Evolutionary conservation across 2,797 vertebrate species (phyloP).

Genomic region (Danio albolineatus): DNA sequence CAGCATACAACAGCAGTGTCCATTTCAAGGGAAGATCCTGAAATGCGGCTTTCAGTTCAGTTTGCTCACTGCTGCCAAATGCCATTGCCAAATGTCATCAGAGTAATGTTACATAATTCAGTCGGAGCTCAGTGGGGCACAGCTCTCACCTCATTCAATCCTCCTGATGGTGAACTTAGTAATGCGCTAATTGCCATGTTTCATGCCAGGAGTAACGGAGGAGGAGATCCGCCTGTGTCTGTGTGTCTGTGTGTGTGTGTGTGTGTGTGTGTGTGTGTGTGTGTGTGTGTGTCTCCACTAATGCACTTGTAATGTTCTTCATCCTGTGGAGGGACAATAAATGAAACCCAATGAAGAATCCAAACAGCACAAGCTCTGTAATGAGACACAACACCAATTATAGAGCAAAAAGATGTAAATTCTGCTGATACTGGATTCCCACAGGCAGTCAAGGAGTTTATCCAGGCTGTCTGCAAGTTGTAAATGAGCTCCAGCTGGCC

Average conservation of each 20-base stretch:
- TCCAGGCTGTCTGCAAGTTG: conserved; percentile 38
- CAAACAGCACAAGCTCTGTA: conserved; percentile 24
- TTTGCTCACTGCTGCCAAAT: conserved; percentile 30
- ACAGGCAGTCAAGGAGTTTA: conserved; percentile 25
- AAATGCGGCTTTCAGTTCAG: conserved; percentile 6
- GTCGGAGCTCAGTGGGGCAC: conserved; percentile 22
- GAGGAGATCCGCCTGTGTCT: background rate
- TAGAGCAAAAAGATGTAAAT: conserved; percentile 37
- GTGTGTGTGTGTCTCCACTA: background rate
- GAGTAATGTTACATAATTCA: conserved; percentile 36
- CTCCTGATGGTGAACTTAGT: conserved; percentile 35
- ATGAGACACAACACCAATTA: conserved; percentile 46
- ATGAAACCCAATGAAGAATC: conserved; percentile 18
- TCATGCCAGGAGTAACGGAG: conserved; percentile 18
- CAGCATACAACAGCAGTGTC: background rate
- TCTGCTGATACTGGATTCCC: conserved; percentile 7
- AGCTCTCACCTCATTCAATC: conserved; percentile 48
- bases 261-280: too few species aligned
- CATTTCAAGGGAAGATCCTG: conserved; percentile 14
- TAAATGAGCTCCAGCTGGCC: conserved; percentile 49
- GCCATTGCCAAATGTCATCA: conserved; percentile 37
- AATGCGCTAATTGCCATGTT: conserved; percentile 46
- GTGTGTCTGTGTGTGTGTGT: background rate
- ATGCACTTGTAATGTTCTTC: conserved; percentile 26
- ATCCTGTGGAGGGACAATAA: conserved; percentile 26